A percentile compares a stretch with the other conserved stretches of the same genome.
Evolutionary conservation across 2,113 vertebrate species (phyloP).

Genomic region (Ageneiosus marmoratus): DNA sequence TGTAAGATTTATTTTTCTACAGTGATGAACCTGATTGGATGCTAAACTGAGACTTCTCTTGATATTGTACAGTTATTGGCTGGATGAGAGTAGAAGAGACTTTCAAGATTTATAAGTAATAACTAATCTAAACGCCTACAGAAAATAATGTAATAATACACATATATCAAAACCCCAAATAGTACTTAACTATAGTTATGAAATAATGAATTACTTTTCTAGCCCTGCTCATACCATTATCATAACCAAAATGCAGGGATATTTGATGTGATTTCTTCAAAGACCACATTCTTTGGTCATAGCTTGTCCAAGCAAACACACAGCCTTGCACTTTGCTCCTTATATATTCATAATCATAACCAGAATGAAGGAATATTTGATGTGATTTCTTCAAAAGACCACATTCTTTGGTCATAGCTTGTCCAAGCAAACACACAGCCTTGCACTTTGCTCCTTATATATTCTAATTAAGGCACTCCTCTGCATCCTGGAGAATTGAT

Average conservation of each 20-base stretch:
- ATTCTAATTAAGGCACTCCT: conserved; percentile 59
- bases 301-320: conserved; percentile 31
- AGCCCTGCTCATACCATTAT: not conserved
- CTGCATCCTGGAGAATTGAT: conserved; percentile 58
- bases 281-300: not conserved
- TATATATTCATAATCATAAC: conserved; percentile 36
- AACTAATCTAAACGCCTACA: not conserved
- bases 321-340: conserved; percentile 40
- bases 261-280: not conserved
- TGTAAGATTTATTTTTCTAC: too few species aligned
- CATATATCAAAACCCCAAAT: too few species aligned
- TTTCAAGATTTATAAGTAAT: not conserved
- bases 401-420: conserved; percentile 18
- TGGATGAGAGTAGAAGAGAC: not conserved
- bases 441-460: conserved; percentile 43
- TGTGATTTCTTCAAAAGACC: too few species aligned
- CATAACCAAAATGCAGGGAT: not conserved
- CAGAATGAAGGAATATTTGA: not conserved
- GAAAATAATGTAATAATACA: not conserved
- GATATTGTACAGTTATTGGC: not conserved
- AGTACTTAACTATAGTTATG: not conserved
- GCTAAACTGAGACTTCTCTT: not conserved
- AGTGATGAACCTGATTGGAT: not conserved
- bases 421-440: conserved; percentile 36
- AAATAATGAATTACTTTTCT: not conserved